Evolutionary conservation across 2,113 vertebrate species (phyloP).

Genomic region (Paradisaea rubra): DNA sequence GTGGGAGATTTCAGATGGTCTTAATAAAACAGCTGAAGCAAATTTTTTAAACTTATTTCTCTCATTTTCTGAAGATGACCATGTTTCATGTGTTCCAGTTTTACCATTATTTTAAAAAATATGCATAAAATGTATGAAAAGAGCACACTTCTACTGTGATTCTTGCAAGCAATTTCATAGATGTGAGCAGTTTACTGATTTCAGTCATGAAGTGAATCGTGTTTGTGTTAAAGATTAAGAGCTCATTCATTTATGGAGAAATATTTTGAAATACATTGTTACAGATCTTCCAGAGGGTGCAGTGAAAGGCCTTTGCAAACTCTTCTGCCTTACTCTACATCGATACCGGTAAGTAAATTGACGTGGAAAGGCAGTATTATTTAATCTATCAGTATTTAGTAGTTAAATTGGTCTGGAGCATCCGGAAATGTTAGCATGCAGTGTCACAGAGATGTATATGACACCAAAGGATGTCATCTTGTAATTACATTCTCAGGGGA

Average conservation of each 20-base stretch:
- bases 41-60: neutral
- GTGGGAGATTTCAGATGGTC: neutral
- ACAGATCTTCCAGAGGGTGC: conserved; percentile 86
- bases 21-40: neutral
- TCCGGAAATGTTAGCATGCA: neutral
- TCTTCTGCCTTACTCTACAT: conserved; percentile 94
- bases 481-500: neutral
- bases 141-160: neutral
- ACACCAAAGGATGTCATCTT: neutral
- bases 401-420: neutral
- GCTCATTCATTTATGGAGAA: neutral
- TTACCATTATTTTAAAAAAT: neutral
- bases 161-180: rapidly evolving
- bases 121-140: neutral
- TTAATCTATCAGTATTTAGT: neutral
- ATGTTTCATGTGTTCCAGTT: neutral
- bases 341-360: conserved; percentile 82
- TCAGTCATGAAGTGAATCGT: neutral
- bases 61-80: neutral
- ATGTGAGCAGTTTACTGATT: neutral
- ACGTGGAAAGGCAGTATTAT: neutral
- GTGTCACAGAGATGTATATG: neutral
- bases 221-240: neutral
- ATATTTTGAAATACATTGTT: neutral
- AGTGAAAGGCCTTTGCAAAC: conserved; percentile 92